Base-by-base conservation (phyloP, 2,888 invertebrate species). In the Adineta ricciae region DNA sequence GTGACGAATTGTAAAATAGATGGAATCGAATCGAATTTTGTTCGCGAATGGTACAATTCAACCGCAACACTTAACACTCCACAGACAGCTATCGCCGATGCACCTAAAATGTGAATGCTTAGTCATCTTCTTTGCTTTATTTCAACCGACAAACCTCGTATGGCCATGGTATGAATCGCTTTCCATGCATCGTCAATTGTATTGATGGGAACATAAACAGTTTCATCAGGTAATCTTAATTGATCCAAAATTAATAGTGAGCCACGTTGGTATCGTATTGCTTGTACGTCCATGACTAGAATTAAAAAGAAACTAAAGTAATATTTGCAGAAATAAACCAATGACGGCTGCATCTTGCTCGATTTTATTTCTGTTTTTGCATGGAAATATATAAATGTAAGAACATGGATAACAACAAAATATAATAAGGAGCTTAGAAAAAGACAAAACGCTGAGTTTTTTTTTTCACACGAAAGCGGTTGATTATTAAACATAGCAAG, bases 81-180 rank as follows among this genome's bases (percentile, higher is more conserved):
- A 27, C 97, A 97, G 88, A 97, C 96, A 24, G 97, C 98, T 89
- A 99, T 99, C 4, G 98, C 96, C 83, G 99, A 99, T 54, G 99
- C 99, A 83, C 99, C 99, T 87, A 98, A 93, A 72, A 98, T 19
- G 8, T 49, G 8, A 11, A 49, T 49, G 49, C 8, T 11, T 49
- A 49, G n/a, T n/a, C n/a, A n/a, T n/a, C n/a, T n/a, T n/a, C n/a
- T n/a, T n/a, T n/a, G n/a, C n/a, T n/a, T n/a, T n/a, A n/a, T 50
- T 50, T 50, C 16, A 50, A 50, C 19, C 3, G 11, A 16, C 96
- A 27, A 32, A 64, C 64, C 64, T 64, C 64, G 64, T 32, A 64
- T 64, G 19, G 64, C 27, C 97, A 98, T 98, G 91, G 94, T 94
- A 90, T 96, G 95, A 88, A 98, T 98, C 88, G 93, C 96, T 90